Evolutionary conservation across 2,113 vertebrate species (phyloP).

Genomic region (Sceloporus undulatus): DNA sequence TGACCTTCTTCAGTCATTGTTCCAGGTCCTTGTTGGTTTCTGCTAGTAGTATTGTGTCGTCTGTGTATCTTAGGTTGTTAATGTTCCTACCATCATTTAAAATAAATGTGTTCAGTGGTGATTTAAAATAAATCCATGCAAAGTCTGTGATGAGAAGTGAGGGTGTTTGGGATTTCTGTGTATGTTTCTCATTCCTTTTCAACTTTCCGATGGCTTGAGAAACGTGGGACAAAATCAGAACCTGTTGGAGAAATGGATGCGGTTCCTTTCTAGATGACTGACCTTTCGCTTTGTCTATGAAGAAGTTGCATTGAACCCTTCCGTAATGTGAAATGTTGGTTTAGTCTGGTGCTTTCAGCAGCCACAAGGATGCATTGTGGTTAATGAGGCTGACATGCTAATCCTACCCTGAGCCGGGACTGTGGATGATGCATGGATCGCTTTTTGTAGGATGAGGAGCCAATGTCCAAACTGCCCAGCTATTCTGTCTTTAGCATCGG

Average conservation of each 20-base stretch:
- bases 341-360: background rate
- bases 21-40: too few species aligned
- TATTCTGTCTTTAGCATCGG: background rate
- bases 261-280: background rate
- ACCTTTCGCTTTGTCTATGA: background rate
- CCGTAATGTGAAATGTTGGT: background rate
- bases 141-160: background rate
- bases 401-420: background rate
- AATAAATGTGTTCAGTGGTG: too few species aligned
- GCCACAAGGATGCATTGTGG: background rate
- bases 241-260: background rate
- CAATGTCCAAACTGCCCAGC: too few species aligned
- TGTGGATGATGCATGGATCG: background rate
- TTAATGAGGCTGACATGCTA: background rate
- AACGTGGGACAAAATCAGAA: background rate
- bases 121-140: background rate
- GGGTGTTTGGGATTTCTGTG: background rate
- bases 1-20: too few species aligned
- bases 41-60: too few species aligned
- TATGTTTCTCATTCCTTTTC: background rate
- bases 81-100: too few species aligned
- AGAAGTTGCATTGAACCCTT: background rate
- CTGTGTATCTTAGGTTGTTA: too few species aligned
- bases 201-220: background rate
- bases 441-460: background rate